phyloP scores from a whole-genome alignment of 2,888 invertebrate genomes.

The Sinodicranocentrus sp. region DNA sequence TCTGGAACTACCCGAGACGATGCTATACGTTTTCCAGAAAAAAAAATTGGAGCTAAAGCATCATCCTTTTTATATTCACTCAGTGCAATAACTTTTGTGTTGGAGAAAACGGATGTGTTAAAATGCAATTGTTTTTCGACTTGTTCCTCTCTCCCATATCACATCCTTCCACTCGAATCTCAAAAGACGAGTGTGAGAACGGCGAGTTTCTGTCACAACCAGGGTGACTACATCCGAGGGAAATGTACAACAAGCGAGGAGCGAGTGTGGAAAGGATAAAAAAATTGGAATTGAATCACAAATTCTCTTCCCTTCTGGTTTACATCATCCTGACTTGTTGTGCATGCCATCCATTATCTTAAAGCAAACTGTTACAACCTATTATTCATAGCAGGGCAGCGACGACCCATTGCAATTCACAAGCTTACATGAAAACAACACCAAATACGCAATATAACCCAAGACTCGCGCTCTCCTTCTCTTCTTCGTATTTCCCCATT shows the following conservation, averaged over 20 bases:
- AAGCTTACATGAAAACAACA: background rate
- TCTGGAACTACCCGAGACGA: too few species aligned
- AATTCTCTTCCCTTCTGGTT: constrained; percentile 32
- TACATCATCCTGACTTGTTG: constrained; percentile 47
- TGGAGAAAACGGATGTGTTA: constrained; percentile 41
- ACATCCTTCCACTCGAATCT: background rate
- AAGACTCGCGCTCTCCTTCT: background rate
- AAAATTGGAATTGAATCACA: constrained; percentile 61
- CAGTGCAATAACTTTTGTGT: constrained; percentile 44
- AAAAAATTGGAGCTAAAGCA: constrained; percentile 10
- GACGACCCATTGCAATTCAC: background rate
- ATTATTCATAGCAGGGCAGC: background rate
- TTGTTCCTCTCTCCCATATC: background rate
- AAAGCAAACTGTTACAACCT: background rate
- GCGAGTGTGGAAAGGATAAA: constrained; percentile 48
- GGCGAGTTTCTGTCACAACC: background rate
- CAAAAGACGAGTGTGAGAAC: background rate
- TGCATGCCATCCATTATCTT: constrained; percentile 51
- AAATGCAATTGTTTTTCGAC: constrained; percentile 43
- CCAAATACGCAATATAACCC: background rate
- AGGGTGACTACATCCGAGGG: too few species aligned
- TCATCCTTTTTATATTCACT: background rate
- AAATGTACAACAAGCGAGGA: constrained; percentile 11
- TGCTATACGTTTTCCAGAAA: constrained; percentile 8
- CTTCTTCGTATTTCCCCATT: too few species aligned